Conservation (phyloP, 2,888 invertebrate genomes). For the Drosophila birchii region DNA sequence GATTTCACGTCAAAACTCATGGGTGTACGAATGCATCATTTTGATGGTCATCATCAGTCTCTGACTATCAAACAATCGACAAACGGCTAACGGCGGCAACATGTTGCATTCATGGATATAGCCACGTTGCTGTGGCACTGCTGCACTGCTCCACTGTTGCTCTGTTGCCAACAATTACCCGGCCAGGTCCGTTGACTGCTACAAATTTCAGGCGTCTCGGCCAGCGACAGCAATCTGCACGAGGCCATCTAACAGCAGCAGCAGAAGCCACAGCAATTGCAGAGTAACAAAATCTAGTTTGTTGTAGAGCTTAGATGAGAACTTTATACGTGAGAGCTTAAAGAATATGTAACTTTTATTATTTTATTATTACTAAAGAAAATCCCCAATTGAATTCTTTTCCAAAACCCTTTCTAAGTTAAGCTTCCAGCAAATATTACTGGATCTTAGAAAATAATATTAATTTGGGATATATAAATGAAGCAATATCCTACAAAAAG, state of each 20-base stretch:
- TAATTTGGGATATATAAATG: too few species aligned
- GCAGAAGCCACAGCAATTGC: constrained; percentile 10
- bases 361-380: too few species aligned
- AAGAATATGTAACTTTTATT: neutral
- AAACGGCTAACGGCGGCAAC: constrained; percentile 44
- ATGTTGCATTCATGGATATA: constrained; percentile 45
- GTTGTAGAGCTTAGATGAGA: too few species aligned
- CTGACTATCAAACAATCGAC: constrained; percentile 82
- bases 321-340: neutral
- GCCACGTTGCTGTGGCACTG: constrained; percentile 44
- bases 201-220: constrained; percentile 77
- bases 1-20: constrained; percentile 83
- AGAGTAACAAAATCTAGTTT: neutral
- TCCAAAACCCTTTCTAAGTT: neutral
- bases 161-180: constrained; percentile 68
- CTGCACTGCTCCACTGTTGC: constrained; percentile 1
- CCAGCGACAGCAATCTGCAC: constrained; percentile 69
- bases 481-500: too few species aligned
- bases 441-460: too few species aligned
- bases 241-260: constrained; percentile 56
- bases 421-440: too few species aligned
- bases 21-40: constrained; percentile 84
- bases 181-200: constrained; percentile 67
- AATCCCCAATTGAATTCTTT: fast-evolving
- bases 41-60: constrained; percentile 84